Evolutionary conservation across 2,113 vertebrate genomes (phyloP).

Genomic region (Psittacus erithacus): DNA sequence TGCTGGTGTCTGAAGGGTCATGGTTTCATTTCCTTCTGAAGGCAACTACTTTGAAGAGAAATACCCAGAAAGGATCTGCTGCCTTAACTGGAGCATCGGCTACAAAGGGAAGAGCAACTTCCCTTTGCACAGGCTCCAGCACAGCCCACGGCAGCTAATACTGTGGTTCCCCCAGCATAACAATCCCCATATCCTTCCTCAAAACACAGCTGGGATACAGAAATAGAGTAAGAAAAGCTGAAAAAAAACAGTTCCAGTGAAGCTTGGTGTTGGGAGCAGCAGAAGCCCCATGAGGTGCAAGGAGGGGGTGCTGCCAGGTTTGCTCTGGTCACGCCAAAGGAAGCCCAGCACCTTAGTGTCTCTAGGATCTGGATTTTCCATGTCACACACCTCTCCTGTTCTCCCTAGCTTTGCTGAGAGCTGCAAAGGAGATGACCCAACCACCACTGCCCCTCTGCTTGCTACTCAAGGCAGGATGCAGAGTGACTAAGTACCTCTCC

Average conservation of each 20-base stretch:
- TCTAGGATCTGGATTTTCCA: neutral
- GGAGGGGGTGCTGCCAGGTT: neutral
- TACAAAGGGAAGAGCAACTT: neutral
- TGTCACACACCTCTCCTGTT: neutral
- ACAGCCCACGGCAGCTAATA: rapidly evolving
- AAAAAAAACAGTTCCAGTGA: neutral
- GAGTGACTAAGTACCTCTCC: neutral
- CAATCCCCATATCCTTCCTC: neutral
- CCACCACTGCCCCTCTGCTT: neutral
- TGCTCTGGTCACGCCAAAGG: neutral
- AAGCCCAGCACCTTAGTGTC: neutral
- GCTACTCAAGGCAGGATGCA: rapidly evolving
- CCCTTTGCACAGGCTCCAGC: neutral
- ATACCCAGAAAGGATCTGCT: neutral
- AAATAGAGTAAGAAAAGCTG: neutral
- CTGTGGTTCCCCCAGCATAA: neutral
- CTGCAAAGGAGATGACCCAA: neutral
- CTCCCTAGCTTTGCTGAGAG: neutral
- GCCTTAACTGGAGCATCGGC: rapidly evolving
- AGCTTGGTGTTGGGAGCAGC: rapidly evolving
- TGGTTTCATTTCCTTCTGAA: constrained; percentile 3
- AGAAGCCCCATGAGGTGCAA: rapidly evolving
- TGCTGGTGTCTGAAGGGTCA: neutral
- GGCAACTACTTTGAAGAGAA: neutral
- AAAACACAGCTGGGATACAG: neutral